Base-by-base conservation (phyloP, 2,797 vertebrate species). In the Lemur catta region DNA sequence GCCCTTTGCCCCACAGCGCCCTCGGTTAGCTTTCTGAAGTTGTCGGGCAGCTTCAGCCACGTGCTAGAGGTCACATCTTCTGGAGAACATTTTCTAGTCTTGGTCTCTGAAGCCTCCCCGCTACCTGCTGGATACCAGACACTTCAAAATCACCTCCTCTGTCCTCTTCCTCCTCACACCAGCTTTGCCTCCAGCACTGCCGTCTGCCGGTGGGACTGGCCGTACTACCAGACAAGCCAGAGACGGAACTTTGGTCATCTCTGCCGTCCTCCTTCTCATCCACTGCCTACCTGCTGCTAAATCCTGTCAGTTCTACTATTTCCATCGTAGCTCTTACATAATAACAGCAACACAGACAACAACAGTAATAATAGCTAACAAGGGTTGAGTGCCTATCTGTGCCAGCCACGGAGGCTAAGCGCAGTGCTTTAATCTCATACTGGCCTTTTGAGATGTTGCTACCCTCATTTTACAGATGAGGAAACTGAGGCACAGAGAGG, bases 381-480 rank as follows among this genome's bases (percentile, higher is more conserved):
- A 41, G 1, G 30, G 35, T 59, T 15, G 26, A 86, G 43, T 6
- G 20, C 28, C 28, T 30, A 0, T 15, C 0, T 2, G 0, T 43
- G 55, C 55, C 20, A 2, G 3, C 41, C 41, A 7, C 2, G 1
- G 11, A 18, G 13, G 35, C 41, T 63, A 1, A 11, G 48, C 11
- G 10, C 71, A 35, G n/a, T 50, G 4, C 6, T 61, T 75, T 48
- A 75, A 33, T 69, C 79, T 46, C 38, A 30, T 6, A 57, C 15
- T 33, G 71, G 59, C 69, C 48, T 67, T 35, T 55, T 18, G n/a
- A 59, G n/a, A 41, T 38, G 2, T 35, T 12, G 2, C 61, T 26
- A 35, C 48, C 48, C 41, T 84, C 48, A 50, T 90, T 79, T 61
- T 71, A 74, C 41, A 63, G 72, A 33, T 11, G 41, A 59, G 30